A percentile compares a stretch with the other conserved stretches of the same genome.
phyloP scores from a whole-genome alignment of 2,797 vertebrate species.

The Schizopygopsis pylzovi region DNA sequence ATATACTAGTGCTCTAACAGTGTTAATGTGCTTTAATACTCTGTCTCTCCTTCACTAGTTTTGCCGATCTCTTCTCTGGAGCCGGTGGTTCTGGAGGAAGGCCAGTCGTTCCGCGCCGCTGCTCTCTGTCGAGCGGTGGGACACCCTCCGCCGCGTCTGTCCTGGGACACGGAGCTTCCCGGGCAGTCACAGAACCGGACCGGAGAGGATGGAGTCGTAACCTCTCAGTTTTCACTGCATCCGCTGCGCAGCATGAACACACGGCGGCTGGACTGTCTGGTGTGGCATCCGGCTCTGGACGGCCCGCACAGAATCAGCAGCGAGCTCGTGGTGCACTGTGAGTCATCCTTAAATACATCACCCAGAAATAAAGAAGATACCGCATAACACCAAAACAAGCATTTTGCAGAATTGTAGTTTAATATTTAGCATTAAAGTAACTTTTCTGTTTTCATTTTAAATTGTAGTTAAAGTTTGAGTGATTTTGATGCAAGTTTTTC shows the following conservation, averaged over 20 bases:
- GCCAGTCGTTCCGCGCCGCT: constrained; percentile 79
- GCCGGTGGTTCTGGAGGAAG: constrained; percentile 80
- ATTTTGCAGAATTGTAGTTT: background rate
- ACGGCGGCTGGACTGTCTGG: constrained; percentile 85
- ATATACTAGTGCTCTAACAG: background rate
- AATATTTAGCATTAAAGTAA: background rate
- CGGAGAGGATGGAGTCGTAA: constrained; percentile 76
- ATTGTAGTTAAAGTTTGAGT: background rate
- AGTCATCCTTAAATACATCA: constrained; percentile 52
- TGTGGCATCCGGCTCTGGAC: constrained; percentile 84
- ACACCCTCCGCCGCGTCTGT: constrained; percentile 79
- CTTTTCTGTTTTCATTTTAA: background rate
- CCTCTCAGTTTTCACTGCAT: constrained; percentile 83
- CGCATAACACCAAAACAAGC: background rate
- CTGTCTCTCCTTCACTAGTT: constrained; percentile 68
- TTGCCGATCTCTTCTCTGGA: constrained; percentile 87
- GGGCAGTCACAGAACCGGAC: constrained; percentile 75
- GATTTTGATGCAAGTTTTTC: too few relatives aligned
- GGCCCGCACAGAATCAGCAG: constrained; percentile 81
- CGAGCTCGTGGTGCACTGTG: constrained; percentile 85
- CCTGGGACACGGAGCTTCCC: constrained; percentile 87
- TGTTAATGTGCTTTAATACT: background rate
- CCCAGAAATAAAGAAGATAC: background rate
- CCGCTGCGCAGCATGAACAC: constrained; percentile 89
- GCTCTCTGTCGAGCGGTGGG: constrained; percentile 89